Percentiles rank a stretch among this genome's conserved stretches.
These are phyloP conservation scores for Molossus alvarezi DNA, from an alignment of 2,797 vertebrate species.

Conservation along the genomic window DNA sequence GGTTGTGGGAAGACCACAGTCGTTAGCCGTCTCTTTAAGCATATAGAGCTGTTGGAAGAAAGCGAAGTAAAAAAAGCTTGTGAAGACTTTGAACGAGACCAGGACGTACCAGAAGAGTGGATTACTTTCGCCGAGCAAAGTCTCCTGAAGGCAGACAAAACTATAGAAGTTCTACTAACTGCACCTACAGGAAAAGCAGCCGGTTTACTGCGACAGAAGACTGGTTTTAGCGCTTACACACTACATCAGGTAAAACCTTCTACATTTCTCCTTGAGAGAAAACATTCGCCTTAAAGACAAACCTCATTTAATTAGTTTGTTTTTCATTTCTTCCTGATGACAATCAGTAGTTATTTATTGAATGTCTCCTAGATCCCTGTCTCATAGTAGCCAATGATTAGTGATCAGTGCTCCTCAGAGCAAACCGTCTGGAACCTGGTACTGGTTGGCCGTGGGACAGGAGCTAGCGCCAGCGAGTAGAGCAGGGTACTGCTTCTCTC, in stretches of 20 bases:
- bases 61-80: conserved; percentile 88
- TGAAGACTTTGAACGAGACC: conserved; percentile 90
- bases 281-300: background rate
- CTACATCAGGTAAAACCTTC: conserved; percentile 91
- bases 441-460: background rate
- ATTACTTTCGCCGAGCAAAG: conserved; percentile 63
- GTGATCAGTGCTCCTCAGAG: background rate
- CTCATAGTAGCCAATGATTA: background rate
- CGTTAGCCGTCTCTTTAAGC: conserved; percentile 91
- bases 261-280: background rate
- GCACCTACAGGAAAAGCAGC: conserved; percentile 93
- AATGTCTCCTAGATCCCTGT: background rate
- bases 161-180: conserved; percentile 91
- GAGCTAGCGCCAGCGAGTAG: background rate
- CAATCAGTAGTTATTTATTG: background rate
- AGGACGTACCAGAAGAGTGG: conserved; percentile 88
- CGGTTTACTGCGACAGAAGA: conserved; percentile 91
- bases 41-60: conserved; percentile 87
- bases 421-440: background rate
- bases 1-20: conserved; percentile 94
- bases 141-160: conserved; percentile 20
- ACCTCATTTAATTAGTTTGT: background rate
- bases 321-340: background rate
- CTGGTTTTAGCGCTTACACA: conserved; percentile 91
- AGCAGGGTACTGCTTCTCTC: background rate